These are phyloP conservation scores for Biston stratarius DNA, from an alignment of 2,888 invertebrate species.

Conservation along the genomic window DNA sequence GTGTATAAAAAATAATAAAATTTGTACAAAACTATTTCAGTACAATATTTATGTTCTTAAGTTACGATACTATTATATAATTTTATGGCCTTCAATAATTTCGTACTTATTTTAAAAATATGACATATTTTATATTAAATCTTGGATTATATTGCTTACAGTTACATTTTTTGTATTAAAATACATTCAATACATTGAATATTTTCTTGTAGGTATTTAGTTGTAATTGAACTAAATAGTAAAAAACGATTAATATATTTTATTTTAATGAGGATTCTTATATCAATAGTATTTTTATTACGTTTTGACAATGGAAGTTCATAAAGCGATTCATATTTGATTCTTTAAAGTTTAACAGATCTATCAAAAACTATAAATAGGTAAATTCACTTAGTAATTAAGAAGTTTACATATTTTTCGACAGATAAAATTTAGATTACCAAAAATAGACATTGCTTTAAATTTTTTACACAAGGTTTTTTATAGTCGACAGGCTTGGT, in stretches of 20 bases:
- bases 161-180: conserved; percentile 1
- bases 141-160: conserved; percentile 8
- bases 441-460: too few relatives aligned
- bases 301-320: background rate
- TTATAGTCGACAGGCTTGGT: too few relatives aligned
- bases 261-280: background rate
- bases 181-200: background rate
- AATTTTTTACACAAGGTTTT: too few relatives aligned
- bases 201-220: background rate
- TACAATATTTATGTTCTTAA: conserved; percentile 3
- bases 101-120: conserved; percentile 12
- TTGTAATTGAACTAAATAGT: background rate
- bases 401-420: too few relatives aligned
- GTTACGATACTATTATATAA: conserved; percentile 8
- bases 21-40: conserved; percentile 20
- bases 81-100: conserved; percentile 7
- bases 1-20: conserved; percentile 24
- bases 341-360: background rate
- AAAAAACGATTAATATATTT: conserved; percentile 6
- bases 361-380: too few relatives aligned
- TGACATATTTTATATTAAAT: background rate
- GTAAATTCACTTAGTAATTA: too few relatives aligned
- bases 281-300: background rate
- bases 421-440: too few relatives aligned
- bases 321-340: too few relatives aligned